Evolutionary conservation across 2,113 vertebrate genomes (phyloP).

Genomic region (Xiphophorus couchianus): DNA sequence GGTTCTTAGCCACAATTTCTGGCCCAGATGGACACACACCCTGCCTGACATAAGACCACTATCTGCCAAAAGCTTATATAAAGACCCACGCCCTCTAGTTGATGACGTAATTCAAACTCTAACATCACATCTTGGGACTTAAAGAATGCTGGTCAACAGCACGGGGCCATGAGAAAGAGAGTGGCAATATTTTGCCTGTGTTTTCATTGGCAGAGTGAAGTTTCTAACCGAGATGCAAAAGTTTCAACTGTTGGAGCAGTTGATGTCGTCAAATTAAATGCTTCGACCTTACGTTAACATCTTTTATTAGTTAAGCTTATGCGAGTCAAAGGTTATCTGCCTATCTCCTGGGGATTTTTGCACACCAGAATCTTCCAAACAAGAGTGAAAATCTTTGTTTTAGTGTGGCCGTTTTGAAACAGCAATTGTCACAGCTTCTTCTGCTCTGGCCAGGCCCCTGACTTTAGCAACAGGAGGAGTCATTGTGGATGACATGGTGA

Average conservation of each 20-base stretch:
- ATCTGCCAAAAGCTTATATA: slow-evolving; percentile 66
- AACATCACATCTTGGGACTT: slow-evolving; percentile 50
- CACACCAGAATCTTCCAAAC: slow-evolving; percentile 25
- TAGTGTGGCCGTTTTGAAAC: slow-evolving; percentile 20
- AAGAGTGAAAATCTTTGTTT: slow-evolving; percentile 11
- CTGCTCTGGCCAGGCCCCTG: slow-evolving; percentile 12
- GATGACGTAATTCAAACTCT: slow-evolving; percentile 61
- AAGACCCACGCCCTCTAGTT: slow-evolving; percentile 62
- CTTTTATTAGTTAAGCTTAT: slow-evolving; percentile 8
- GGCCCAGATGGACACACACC: slow-evolving; percentile 65
- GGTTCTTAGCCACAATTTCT: slow-evolving; percentile 39
- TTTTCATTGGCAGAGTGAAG: slow-evolving; percentile 59
- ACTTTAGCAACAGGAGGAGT: slow-evolving; percentile 33
- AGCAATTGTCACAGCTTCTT: slow-evolving; percentile 39
- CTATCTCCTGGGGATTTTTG: background rate
- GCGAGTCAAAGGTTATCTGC: background rate
- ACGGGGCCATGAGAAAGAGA: slow-evolving; percentile 55
- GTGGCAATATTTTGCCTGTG: slow-evolving; percentile 59
- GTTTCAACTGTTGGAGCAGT: background rate
- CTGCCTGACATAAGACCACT: slow-evolving; percentile 64
- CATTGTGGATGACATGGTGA: slow-evolving; percentile 31
- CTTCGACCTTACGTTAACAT: background rate
- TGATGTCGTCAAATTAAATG: background rate
- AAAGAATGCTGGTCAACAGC: slow-evolving; percentile 68
- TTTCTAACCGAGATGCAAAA: slow-evolving; percentile 12